These are phyloP conservation scores for Gyrodactylus salaris DNA, from an alignment of 1,140 invertebrate species.

Conservation along the genomic window DNA sequence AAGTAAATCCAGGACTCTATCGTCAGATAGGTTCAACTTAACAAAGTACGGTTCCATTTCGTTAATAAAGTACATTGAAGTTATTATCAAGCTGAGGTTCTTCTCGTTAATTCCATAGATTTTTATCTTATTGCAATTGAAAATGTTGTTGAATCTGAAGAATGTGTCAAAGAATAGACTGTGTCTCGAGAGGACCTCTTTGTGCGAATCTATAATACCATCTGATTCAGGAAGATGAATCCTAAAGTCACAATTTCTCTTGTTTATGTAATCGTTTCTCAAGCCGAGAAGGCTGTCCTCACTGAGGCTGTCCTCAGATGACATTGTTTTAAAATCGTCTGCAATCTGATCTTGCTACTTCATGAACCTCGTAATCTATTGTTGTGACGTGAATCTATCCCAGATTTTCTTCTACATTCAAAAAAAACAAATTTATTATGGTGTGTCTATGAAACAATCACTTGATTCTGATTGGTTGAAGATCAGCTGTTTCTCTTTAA, in stretches of 20 bases:
- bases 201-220: background rate
- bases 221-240: background rate
- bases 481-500: background rate
- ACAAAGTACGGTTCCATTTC: background rate
- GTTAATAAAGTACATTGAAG: background rate
- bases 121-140: background rate
- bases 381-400: too few relatives aligned
- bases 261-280: background rate
- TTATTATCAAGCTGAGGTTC: background rate
- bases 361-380: too few relatives aligned
- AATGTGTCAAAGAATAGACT: background rate
- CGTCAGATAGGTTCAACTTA: background rate
- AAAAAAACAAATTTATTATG: background rate
- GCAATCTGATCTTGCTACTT: too few relatives aligned
- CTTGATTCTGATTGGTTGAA: background rate
- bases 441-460: background rate
- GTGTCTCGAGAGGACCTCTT: background rate
- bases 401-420: background rate
- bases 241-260: background rate
- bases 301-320: background rate
- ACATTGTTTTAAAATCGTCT: too few relatives aligned
- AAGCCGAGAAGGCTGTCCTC: background rate
- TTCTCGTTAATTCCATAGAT: background rate
- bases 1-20: background rate
- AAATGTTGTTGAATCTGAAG: background rate